These are phyloP conservation scores for Choreutis nemorana DNA, from an alignment of 2,888 invertebrate species.

Conservation along the genomic window DNA sequence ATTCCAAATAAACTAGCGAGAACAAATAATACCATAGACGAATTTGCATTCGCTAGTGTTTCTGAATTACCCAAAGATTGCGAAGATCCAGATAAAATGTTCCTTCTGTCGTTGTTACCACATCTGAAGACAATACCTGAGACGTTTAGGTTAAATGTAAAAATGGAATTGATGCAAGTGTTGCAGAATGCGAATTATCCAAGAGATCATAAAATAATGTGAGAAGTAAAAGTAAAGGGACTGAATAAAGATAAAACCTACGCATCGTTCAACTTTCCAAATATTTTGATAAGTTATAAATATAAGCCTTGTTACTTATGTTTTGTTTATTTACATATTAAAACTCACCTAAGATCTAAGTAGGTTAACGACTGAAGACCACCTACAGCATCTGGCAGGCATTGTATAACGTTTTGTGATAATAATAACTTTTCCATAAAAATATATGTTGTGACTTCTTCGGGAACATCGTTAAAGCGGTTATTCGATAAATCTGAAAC, in stretches of 20 bases:
- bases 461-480: slow-evolving; percentile 87
- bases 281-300: too few relatives aligned
- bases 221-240: too few relatives aligned
- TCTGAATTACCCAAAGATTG: slow-evolving; percentile 20
- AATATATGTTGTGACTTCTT: slow-evolving; percentile 85
- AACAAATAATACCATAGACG: slow-evolving; percentile 18
- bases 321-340: slow-evolving; percentile 6
- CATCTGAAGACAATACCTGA: slow-evolving; percentile 50
- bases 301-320: too few relatives aligned
- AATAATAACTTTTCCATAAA: slow-evolving; percentile 89
- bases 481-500: slow-evolving; percentile 62
- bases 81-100: slow-evolving; percentile 47
- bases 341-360: slow-evolving; percentile 82
- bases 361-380: slow-evolving; percentile 86
- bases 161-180: slow-evolving; percentile 55
- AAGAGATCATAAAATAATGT: slow-evolving; percentile 28
- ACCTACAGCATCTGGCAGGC: slow-evolving; percentile 84
- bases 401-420: slow-evolving; percentile 91
- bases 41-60: slow-evolving; percentile 48
- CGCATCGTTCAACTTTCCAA: too few relatives aligned
- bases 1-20: slow-evolving; percentile 17
- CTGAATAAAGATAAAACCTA: too few relatives aligned
- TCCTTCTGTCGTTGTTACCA: slow-evolving; percentile 45
- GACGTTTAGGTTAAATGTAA: slow-evolving; percentile 36
- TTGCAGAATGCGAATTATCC: slow-evolving; percentile 38